Evolutionary conservation across 2,888 invertebrate species (phyloP), one percentile per base, ranked within the genome.

Genomic region (Tetramorium bicarinatum): DNA sequence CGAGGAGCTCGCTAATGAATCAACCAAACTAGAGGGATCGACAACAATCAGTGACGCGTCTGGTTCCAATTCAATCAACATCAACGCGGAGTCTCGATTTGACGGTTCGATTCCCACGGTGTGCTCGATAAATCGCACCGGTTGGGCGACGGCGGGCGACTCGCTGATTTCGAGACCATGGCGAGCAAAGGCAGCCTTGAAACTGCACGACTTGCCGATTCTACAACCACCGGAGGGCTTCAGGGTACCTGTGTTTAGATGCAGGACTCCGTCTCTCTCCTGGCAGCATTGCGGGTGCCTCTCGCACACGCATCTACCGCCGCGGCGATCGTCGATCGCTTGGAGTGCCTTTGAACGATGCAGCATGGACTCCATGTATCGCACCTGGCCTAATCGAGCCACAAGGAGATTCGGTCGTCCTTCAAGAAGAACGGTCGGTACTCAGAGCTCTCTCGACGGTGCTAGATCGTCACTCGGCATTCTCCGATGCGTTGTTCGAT

Each of bases 341-440:
- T 93, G 92, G 86, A 91, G 91, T 83, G 87, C 90, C 84, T 88
- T 89, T 54, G 92, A 91, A 79, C 90, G 90, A 52, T 91, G 89
- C 87, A 86, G 71, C 72, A 89, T 88, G 80, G 89, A 91, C 34
- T 85, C 90, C 29, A 86, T 91, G 80, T 93, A 94, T 82, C 89
- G 92, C 44, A 94, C 93, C 18, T 94, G 94, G 93, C 93, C 94
- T 8, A 91, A 90, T 71, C 88, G 91, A n/a, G 71, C 86, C 15
- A 15, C 76, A 13, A 87, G 89, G 56, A 90, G 85, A 56, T 79
- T 87, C 54, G 72, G 41, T n/a, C 82, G 87, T 49, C 87, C 86
- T 15, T 84, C 79, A 64, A 89, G 69, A 47, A 88, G 85, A 25
- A 88, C 85, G 41, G 85, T 88, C 18, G 90, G 87, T 15, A 90